Evolutionary conservation across 2,888 invertebrate species (phyloP), one percentile per base, ranked within the genome.

Genomic region (Lithophane leautieri): DNA sequence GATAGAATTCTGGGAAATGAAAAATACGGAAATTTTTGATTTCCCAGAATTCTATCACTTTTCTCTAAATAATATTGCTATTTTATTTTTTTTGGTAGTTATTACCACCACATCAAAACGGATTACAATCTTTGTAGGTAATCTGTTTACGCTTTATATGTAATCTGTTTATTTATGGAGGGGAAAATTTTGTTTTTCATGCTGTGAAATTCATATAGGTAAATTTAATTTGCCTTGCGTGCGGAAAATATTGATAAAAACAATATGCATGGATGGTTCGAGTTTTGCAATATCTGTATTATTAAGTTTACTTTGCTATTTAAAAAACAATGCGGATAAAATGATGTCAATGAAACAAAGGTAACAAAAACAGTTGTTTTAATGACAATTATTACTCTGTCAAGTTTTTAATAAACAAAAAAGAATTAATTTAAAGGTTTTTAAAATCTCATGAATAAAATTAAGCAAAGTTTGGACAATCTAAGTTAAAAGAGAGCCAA

Each of bases 391-490:
- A n/a, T n/a, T n/a, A n/a, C n/a, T n/a, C n/a, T n/a, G n/a, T n/a
- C n/a, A n/a, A n/a, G n/a, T 34, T 34, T 34, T 8, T 22, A 61
- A 44, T 16, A 28, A 42, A 54, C 3, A 34, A 54, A 60, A 58
- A 61, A 34, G 0, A 61, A 65, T 19, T n/a, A 47, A 34, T 70
- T 52, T 25, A 34, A 73, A 52, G 14, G 9, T 34, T 66, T 70
- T 70, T 52, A 66, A 78, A 69, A 44, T 70, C 44, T 65, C 70
- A 63, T 81, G 68, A 77, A 77, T 78, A 81, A 75, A 42, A 75
- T 76, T 72, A 34, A 47, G 25, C 25, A 25, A 86, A 75, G 65
- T 78, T 84, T 60, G n/a, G 3, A 71, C 62, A 56, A 58, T 75
- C 50, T 60, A 52, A 75, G 66, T 81, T 50, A 76, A 66, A 75